A percentile compares a stretch with the other conserved stretches of the same genome.
Conservation (phyloP, 2,797 vertebrate genomes). For the Lithobates pipiens region DNA sequence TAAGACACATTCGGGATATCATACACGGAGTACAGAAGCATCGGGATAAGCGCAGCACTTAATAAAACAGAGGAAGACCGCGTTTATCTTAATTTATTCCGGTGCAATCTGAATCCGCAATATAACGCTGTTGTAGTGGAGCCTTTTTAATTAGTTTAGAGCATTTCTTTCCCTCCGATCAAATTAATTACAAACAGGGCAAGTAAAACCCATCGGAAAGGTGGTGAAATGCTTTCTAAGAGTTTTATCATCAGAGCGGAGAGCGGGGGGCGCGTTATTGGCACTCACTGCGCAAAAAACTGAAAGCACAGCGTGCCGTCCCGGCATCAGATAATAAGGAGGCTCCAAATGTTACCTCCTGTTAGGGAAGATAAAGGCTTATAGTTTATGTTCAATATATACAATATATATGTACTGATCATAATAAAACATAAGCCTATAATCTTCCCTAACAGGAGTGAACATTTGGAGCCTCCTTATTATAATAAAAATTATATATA, state of each 20-base stretch:
- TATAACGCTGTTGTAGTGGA: neutral
- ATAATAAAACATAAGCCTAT: too few species aligned
- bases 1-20: neutral
- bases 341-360: too few species aligned
- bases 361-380: too few species aligned
- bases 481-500: too few species aligned
- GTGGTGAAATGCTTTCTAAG: neutral
- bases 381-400: too few species aligned
- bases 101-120: neutral
- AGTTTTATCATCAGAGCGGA: neutral
- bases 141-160: conserved; percentile 40
- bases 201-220: neutral
- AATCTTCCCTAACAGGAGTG: too few species aligned
- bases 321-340: too few species aligned
- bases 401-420: too few species aligned
- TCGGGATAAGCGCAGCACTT: neutral
- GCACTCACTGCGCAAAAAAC: neutral
- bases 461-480: too few species aligned
- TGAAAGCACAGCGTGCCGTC: neutral
- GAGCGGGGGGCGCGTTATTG: neutral
- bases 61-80: conserved; percentile 4
- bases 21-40: neutral
- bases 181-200: conserved; percentile 31
- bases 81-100: conserved; percentile 23
- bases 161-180: conserved; percentile 29